Percentiles rank a stretch among this genome's conserved stretches.
phyloP scores from a whole-genome alignment of 2,113 vertebrate genomes.

The Narcine bancroftii region DNA sequence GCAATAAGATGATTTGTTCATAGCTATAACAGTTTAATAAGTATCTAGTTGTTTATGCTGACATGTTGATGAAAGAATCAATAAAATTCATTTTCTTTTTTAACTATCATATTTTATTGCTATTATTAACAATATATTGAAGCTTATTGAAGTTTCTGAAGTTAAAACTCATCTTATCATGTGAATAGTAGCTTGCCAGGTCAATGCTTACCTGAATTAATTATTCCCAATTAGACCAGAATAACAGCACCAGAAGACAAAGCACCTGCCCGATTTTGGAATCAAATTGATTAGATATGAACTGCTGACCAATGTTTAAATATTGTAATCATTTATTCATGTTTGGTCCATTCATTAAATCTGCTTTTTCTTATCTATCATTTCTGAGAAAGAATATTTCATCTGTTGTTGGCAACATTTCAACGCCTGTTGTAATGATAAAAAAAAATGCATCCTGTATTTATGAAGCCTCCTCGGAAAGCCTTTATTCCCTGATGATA shows the following conservation, averaged over 20 bases:
- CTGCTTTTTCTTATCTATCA: neutral
- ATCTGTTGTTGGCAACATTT: neutral
- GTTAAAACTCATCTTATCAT: neutral
- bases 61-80: neutral
- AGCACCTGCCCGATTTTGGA: neutral
- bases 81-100: slow-evolving; percentile 2
- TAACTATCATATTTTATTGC: neutral
- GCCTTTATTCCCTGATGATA: neutral
- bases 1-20: neutral
- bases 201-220: slow-evolving; percentile 4
- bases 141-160: slow-evolving; percentile 26
- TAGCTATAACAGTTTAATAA: neutral
- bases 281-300: neutral
- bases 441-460: neutral
- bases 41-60: neutral
- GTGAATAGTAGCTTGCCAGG: neutral
- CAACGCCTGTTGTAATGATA: too few relatives aligned
- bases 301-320: neutral
- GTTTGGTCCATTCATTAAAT: neutral
- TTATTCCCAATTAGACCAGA: neutral
- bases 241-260: neutral
- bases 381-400: neutral
- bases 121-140: neutral
- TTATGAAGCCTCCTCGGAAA: neutral
- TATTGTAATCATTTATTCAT: neutral